Conservation (phyloP, 1,140 invertebrate genomes). For the Bradysia coprophila region DNA sequence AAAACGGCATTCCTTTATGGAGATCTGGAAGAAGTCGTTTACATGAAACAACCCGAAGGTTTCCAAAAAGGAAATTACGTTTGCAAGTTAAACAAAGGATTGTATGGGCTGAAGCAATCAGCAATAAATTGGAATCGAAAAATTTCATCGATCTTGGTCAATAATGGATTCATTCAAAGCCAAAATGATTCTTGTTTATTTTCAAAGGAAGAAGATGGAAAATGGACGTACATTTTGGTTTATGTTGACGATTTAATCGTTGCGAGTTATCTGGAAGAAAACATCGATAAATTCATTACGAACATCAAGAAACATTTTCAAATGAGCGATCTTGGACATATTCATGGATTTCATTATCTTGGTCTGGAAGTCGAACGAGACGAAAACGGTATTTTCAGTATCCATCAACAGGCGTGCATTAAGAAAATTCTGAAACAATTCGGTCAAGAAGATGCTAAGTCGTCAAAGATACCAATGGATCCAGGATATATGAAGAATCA, state of each 20-base stretch:
- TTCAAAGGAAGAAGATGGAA: no score
- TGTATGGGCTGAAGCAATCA: slow-evolving; percentile 27
- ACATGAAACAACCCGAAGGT: slow-evolving; percentile 20
- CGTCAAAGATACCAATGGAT: neutral
- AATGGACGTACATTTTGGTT: no score
- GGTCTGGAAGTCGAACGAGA: slow-evolving; percentile 8
- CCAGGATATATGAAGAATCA: neutral
- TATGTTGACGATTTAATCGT: slow-evolving; percentile 7
- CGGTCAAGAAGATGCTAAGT: neutral
- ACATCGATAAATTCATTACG: neutral
- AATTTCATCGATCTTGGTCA: slow-evolving; percentile 6
- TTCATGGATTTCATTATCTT: slow-evolving; percentile 12
- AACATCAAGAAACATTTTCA: slow-evolving; percentile 7
- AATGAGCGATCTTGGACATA: slow-evolving; percentile 11
- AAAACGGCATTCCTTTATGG: slow-evolving; percentile 21
- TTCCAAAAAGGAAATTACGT: slow-evolving; percentile 7
- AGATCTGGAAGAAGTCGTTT: slow-evolving; percentile 18
- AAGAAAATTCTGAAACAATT: neutral
- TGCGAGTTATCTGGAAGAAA: neutral
- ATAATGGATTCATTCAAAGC: slow-evolving; percentile 4
- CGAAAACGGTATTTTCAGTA: neutral
- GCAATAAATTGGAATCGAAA: slow-evolving; percentile 20
- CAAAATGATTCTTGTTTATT: slow-evolving; percentile 8
- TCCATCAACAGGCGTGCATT: neutral
- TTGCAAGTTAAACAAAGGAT: slow-evolving; percentile 16